Evolutionary conservation across 2,888 invertebrate species (phyloP).

Genomic region (Hydraecia micacea): DNA sequence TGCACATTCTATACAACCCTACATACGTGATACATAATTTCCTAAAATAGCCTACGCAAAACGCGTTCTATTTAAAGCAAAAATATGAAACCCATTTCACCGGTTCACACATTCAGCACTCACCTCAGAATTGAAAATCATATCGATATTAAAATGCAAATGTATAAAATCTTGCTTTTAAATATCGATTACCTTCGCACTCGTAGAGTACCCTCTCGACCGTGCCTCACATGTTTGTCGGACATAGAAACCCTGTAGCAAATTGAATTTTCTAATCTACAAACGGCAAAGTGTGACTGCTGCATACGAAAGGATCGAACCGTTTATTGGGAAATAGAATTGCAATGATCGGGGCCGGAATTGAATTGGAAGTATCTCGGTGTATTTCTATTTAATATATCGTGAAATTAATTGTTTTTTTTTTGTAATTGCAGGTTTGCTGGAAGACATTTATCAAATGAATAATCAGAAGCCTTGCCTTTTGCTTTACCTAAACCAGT

Average conservation of each 20-base stretch:
- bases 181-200: constrained; percentile 46
- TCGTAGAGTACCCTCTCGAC: constrained; percentile 13
- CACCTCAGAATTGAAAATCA: constrained; percentile 24
- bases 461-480: not conserved
- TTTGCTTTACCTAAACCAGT: not conserved
- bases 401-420: not conserved
- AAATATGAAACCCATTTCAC: constrained; percentile 12
- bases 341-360: constrained; percentile 36
- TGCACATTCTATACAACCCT: not conserved
- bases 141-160: constrained; percentile 40
- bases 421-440: not conserved
- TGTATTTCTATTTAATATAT: not conserved
- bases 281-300: constrained; percentile 57
- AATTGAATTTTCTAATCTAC: constrained; percentile 65
- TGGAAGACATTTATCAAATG: not conserved
- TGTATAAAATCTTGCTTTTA: constrained; percentile 46
- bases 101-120: not conserved
- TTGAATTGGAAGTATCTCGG: constrained; percentile 18
- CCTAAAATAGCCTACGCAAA: not conserved
- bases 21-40: not conserved
- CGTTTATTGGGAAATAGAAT: constrained; percentile 50
- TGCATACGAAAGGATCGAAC: constrained; percentile 52
- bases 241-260: constrained; percentile 34
- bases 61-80: not conserved
- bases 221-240: constrained; percentile 51